A percentile compares a stretch with the other conserved stretches of the same genome.
Conservation (phyloP, 2,113 vertebrate species). For the Myiopsitta monachus region DNA sequence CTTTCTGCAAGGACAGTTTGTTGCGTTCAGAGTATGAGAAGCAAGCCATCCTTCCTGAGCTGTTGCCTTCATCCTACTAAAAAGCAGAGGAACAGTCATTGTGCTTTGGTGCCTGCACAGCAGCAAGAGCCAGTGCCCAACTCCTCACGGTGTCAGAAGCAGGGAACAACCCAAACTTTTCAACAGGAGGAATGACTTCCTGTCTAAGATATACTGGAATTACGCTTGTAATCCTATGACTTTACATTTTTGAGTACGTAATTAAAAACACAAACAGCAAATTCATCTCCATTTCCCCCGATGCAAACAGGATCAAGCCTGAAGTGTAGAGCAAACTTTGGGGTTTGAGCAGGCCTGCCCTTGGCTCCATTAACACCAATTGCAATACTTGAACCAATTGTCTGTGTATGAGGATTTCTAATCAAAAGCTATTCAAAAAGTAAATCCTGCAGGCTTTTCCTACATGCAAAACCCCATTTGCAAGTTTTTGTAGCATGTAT, state of each 20-base stretch:
- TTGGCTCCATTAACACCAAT: background rate
- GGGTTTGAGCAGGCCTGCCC: background rate
- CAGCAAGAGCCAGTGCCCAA: background rate
- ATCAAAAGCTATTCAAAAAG: background rate
- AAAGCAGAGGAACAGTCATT: background rate
- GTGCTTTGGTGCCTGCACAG: background rate
- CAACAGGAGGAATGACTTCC: background rate
- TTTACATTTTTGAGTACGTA: rapidly evolving
- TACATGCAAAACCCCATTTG: background rate
- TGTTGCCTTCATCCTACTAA: background rate
- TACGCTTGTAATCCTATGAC: background rate
- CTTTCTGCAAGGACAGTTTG: background rate
- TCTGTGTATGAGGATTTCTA: background rate
- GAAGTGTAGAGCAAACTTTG: background rate
- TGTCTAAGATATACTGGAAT: background rate
- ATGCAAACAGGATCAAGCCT: background rate
- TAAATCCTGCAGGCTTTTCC: background rate
- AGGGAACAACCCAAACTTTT: background rate
- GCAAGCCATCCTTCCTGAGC: background rate
- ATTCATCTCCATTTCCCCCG: background rate
- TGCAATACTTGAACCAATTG: background rate
- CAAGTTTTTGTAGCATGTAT: background rate
- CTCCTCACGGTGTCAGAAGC: background rate
- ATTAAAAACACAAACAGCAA: background rate
- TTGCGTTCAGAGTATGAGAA: background rate